phyloP scores from a whole-genome alignment of 2,888 invertebrate species.

The Calephelis perditalis region DNA sequence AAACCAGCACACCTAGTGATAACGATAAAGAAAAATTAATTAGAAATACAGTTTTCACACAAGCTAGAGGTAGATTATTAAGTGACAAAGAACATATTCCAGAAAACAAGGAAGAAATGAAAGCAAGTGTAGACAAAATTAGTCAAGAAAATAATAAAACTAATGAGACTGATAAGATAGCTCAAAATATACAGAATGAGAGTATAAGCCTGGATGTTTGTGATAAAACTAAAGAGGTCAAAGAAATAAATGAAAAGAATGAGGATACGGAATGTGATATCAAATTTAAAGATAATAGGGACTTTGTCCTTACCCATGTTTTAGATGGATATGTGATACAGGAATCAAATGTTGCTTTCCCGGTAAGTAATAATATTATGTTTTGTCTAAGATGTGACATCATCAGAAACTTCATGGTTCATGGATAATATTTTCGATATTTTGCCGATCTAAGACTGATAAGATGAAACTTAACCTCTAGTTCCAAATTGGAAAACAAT shows the following conservation, averaged over 20 bases:
- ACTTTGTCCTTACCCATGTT: conserved; percentile 57
- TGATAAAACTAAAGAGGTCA: conserved; percentile 23
- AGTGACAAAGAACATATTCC: conserved; percentile 41
- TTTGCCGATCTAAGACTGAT: too few species aligned
- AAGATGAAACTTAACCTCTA: too few species aligned
- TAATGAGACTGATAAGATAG: conserved; percentile 21
- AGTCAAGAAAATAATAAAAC: conserved; percentile 14
- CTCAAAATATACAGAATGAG: conserved; percentile 17
- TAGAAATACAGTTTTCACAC: conserved; percentile 63
- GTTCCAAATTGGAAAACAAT: too few species aligned
- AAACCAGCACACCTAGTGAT: conserved; percentile 16
- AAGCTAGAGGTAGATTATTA: conserved; percentile 58
- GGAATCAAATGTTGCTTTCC: conserved; percentile 66
- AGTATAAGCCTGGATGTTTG: not conserved
- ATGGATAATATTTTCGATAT: too few species aligned
- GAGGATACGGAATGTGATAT: conserved; percentile 32
- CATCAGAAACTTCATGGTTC: too few species aligned
- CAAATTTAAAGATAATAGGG: conserved; percentile 35
- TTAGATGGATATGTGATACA: conserved; percentile 68
- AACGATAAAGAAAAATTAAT: conserved; percentile 50
- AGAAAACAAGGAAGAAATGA: conserved; percentile 23
- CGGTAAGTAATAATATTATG: conserved; percentile 46
- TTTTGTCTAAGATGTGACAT: not conserved
- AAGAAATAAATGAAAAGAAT: conserved; percentile 25
- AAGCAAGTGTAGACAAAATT: conserved; percentile 22